These are phyloP conservation scores for Sphaerophoria rueppellii DNA, from an alignment of 2,888 invertebrate genomes.

Conservation along the genomic window DNA sequence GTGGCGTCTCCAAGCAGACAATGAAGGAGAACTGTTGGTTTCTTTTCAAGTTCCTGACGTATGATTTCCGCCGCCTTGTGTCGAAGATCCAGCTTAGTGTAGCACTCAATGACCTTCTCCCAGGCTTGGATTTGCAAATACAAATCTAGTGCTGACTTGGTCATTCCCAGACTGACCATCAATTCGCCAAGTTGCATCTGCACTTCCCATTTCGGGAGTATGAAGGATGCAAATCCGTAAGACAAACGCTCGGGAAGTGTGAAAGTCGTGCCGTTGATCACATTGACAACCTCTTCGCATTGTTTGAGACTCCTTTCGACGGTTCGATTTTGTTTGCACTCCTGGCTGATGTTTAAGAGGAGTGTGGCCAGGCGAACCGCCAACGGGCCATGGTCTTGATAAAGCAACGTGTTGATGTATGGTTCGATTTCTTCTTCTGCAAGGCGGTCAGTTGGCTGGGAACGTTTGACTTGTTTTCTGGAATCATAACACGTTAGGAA, in stretches of 20 bases:
- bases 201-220: constrained; percentile 90
- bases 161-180: constrained; percentile 90
- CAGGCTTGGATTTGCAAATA: constrained; percentile 90
- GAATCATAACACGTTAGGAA: not conserved
- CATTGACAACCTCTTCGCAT: constrained; percentile 88
- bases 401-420: constrained; percentile 86
- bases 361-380: constrained; percentile 89
- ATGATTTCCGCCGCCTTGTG: constrained; percentile 97
- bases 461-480: constrained; percentile 87
- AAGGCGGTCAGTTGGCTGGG: constrained; percentile 91
- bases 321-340: constrained; percentile 89
- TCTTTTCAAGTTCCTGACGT: constrained; percentile 88
- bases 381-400: constrained; percentile 89
- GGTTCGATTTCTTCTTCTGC: constrained; percentile 92
- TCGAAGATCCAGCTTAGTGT: constrained; percentile 90
- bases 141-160: constrained; percentile 92
- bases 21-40: constrained; percentile 92
- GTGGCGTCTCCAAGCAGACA: constrained; percentile 95
- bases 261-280: constrained; percentile 79
- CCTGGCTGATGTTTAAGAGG: constrained; percentile 89
- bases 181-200: constrained; percentile 90
- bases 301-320: constrained; percentile 95
- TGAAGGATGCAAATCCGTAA: constrained; percentile 87
- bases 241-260: constrained; percentile 82
- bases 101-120: constrained; percentile 97